These are phyloP conservation scores for Cosmia trapezina DNA, from an alignment of 2,888 invertebrate genomes.

Conservation along the genomic window DNA sequence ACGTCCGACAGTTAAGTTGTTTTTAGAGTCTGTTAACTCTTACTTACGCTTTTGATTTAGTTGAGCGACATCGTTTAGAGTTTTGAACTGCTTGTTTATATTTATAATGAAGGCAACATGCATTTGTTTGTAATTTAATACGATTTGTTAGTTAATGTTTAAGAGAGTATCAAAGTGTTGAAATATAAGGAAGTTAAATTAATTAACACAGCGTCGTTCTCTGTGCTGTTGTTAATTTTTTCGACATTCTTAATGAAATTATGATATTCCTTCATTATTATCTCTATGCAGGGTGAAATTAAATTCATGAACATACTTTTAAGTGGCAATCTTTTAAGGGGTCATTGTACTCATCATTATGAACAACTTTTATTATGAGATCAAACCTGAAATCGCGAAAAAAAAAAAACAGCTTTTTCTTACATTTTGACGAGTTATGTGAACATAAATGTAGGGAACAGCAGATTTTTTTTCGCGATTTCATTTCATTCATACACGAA, in stretches of 20 bases:
- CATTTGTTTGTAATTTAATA: slow-evolving; percentile 12
- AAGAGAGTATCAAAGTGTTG: background rate
- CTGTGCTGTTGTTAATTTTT: background rate
- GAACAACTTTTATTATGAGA: too few species aligned
- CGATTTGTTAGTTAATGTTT: background rate
- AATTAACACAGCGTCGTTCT: background rate
- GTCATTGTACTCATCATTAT: too few species aligned
- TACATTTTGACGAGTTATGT: too few species aligned
- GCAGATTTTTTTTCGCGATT: too few species aligned
- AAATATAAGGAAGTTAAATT: background rate
- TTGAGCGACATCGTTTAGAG: slow-evolving; percentile 26
- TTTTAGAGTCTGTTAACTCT: slow-evolving; percentile 48
- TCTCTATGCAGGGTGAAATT: background rate
- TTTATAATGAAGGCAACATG: slow-evolving; percentile 4
- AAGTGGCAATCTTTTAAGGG: too few species aligned
- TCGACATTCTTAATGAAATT: background rate
- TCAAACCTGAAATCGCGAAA: too few species aligned
- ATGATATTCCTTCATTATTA: background rate
- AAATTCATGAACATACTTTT: too few species aligned
- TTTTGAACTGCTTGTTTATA: slow-evolving; percentile 21
- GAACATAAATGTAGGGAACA: too few species aligned
- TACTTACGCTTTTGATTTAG: slow-evolving; percentile 40
- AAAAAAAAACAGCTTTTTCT: too few species aligned
- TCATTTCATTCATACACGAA: too few species aligned
- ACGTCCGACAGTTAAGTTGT: slow-evolving; percentile 34